Evolutionary conservation across 2,113 vertebrate species (phyloP).

Genomic region (Alethe diademata): DNA sequence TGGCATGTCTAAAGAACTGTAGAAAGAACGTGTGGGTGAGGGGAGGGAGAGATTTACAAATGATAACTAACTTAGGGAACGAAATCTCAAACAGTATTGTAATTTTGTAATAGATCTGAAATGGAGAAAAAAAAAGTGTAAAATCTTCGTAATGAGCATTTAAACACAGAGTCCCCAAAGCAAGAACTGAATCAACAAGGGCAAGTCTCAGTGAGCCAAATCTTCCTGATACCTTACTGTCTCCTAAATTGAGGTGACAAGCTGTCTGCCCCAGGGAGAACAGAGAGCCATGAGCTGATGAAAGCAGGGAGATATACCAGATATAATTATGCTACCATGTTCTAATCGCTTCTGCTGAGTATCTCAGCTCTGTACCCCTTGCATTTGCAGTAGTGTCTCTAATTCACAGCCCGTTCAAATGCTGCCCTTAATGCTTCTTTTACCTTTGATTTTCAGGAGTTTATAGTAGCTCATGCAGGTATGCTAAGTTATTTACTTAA

Average conservation of each 20-base stretch:
- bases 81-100: neutral
- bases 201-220: neutral
- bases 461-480: neutral
- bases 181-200: neutral
- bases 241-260: constrained; percentile 4
- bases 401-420: neutral
- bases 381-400: neutral
- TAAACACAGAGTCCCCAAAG: neutral
- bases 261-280: neutral
- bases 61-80: neutral
- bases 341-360: neutral
- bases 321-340: neutral
- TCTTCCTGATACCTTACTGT: neutral
- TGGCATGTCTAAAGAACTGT: neutral
- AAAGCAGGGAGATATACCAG: neutral
- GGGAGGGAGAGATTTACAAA: neutral
- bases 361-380: neutral
- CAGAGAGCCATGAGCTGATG: neutral
- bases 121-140: neutral
- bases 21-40: neutral
- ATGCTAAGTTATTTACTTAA: neutral
- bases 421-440: neutral
- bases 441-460: neutral
- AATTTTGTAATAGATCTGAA: constrained; percentile 3
- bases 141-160: neutral